Percentiles rank a stretch among this genome's conserved stretches.
These are phyloP conservation scores for Leiothrix lutea DNA, from an alignment of 2,113 vertebrate genomes.

Conservation along the genomic window DNA sequence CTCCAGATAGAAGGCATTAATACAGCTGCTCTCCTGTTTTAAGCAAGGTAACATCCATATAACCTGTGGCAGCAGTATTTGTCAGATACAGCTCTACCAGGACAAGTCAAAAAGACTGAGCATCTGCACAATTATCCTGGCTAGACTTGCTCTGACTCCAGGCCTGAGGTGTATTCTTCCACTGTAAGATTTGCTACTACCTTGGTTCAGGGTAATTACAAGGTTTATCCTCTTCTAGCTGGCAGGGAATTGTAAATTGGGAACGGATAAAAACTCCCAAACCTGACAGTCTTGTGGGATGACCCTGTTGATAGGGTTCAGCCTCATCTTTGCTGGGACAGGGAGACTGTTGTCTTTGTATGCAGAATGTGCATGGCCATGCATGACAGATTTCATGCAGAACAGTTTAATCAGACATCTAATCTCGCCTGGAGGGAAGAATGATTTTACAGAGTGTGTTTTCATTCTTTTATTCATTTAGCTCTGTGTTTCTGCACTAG, in stretches of 20 bases:
- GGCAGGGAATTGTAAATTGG: not conserved
- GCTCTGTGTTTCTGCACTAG: constrained; percentile 11
- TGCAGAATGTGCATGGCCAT: not conserved
- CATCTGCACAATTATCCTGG: accelerated
- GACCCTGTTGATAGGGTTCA: not conserved
- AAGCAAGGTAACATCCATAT: not conserved
- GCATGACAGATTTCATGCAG: not conserved
- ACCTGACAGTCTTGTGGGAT: not conserved
- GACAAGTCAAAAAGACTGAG: accelerated
- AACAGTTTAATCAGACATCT: constrained; percentile 14
- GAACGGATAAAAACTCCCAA: not conserved
- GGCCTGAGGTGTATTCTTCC: not conserved
- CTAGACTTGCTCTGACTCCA: not conserved
- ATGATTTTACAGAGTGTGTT: not conserved
- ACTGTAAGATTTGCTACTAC: not conserved
- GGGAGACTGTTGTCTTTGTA: not conserved
- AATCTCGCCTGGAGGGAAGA: not conserved
- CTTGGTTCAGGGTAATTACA: not conserved
- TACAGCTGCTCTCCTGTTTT: not conserved
- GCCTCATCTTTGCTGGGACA: not conserved
- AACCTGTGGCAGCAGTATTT: not conserved
- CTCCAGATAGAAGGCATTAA: not conserved
- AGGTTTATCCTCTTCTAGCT: not conserved
- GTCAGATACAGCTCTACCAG: not conserved
- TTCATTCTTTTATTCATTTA: constrained; percentile 38